Conservation (phyloP, 1,140 invertebrate species). For the Uloborus diversus region DNA sequence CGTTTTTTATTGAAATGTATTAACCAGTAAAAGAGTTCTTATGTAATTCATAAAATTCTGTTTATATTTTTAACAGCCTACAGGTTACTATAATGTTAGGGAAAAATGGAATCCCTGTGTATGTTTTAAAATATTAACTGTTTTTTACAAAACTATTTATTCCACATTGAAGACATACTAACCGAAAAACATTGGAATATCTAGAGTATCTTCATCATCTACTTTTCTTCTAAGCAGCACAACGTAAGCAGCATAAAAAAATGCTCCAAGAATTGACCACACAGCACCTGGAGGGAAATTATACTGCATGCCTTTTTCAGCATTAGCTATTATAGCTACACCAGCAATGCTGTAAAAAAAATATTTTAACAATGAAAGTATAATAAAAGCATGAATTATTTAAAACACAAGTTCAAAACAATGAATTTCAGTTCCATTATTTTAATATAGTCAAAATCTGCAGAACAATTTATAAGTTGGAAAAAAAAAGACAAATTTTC, state of each 20-base stretch:
- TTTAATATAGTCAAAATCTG: too few species aligned
- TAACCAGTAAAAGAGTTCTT: too few species aligned
- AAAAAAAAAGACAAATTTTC: too few species aligned
- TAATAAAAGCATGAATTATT: neutral
- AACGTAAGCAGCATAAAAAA: constrained; percentile 85
- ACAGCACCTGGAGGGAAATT: constrained; percentile 75
- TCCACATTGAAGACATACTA: too few species aligned
- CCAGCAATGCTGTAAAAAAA: constrained; percentile 74
- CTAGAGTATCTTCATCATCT: constrained; percentile 85
- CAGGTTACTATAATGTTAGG: too few species aligned
- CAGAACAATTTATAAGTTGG: too few species aligned
- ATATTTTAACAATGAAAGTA: neutral
- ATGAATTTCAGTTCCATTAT: neutral
- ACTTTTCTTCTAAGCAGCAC: constrained; percentile 83
- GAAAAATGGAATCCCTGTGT: too few species aligned
- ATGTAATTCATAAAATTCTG: too few species aligned
- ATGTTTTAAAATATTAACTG: too few species aligned
- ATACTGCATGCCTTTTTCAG: constrained; percentile 63
- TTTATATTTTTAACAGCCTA: too few species aligned
- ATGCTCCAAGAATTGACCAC: constrained; percentile 81
- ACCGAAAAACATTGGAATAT: constrained; percentile 92
- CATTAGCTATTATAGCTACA: constrained; percentile 69
- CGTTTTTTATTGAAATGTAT: too few species aligned
- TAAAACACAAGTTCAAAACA: neutral
- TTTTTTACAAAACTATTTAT: too few species aligned